Evolutionary conservation across 2,797 vertebrate species (phyloP).

Genomic region (Danio albolineatus): DNA sequence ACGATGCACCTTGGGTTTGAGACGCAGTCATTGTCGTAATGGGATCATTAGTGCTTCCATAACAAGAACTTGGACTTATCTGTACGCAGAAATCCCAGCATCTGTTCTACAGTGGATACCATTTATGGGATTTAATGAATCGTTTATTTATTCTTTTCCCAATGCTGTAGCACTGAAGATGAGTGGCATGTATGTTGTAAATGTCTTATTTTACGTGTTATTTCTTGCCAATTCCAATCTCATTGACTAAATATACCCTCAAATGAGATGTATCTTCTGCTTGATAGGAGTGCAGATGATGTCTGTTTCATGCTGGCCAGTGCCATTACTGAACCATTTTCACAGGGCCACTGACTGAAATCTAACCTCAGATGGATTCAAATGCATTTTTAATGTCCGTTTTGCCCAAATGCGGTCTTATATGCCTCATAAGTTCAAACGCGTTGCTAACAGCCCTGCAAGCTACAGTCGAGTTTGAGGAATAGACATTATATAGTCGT

Average conservation of each 20-base stretch:
- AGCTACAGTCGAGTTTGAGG: slow-evolving; percentile 29
- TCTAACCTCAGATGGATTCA: slow-evolving; percentile 42
- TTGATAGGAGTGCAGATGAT: slow-evolving; percentile 21
- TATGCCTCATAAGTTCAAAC: slow-evolving; percentile 44
- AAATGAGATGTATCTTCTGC: slow-evolving; percentile 4
- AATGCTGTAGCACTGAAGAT: not conserved
- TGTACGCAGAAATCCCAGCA: not conserved
- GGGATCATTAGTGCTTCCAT: not conserved
- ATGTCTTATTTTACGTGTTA: not conserved
- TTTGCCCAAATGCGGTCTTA: slow-evolving; percentile 36
- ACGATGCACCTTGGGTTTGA: not conserved
- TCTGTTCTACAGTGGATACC: not conserved
- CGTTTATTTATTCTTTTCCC: not conserved
- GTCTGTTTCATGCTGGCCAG: slow-evolving; percentile 36
- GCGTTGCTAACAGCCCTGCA: slow-evolving; percentile 38
- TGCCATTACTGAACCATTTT: slow-evolving; percentile 31
- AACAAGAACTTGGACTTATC: slow-evolving; percentile 6
- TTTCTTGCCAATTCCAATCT: slow-evolving; percentile 24
- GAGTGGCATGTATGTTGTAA: not conserved
- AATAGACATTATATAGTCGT: slow-evolving; percentile 10
- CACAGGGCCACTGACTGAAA: slow-evolving; percentile 30
- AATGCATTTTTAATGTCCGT: slow-evolving; percentile 51
- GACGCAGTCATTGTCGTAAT: not conserved
- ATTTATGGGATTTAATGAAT: not conserved
- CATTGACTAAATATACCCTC: slow-evolving; percentile 8